A percentile compares a stretch with the other conserved stretches of the same genome.
These are phyloP conservation scores for Neosalanx taihuensis DNA, from an alignment of 2,797 vertebrate genomes.

Conservation along the genomic window DNA sequence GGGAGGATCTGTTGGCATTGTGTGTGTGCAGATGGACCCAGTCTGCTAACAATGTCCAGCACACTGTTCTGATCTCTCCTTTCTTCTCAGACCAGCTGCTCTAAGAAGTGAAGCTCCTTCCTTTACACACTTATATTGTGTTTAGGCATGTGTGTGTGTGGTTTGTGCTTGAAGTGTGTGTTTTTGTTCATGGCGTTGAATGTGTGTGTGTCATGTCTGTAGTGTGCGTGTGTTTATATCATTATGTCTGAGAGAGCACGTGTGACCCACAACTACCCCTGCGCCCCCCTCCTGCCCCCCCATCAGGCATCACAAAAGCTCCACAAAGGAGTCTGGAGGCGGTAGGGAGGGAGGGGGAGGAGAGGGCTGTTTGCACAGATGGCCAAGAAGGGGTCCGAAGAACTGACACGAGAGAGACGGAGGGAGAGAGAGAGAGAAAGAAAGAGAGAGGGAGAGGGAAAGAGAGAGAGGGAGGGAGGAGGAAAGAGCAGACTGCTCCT, in stretches of 20 bases:
- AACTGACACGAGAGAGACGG: conserved; percentile 43
- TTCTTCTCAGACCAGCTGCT: conserved; percentile 53
- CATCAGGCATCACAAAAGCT: conserved; percentile 28
- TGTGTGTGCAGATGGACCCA: conserved; percentile 48
- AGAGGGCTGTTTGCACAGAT: conserved; percentile 66
- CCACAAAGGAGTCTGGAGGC: conserved; percentile 37
- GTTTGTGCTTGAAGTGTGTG: neutral
- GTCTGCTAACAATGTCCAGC: conserved; percentile 51
- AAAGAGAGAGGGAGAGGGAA: too few relatives aligned
- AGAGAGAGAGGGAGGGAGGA: neutral
- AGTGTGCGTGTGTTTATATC: neutral
- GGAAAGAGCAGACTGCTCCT: conserved; percentile 24
- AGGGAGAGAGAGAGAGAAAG: too few relatives aligned
- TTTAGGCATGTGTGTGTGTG: conserved; percentile 21
- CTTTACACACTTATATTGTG: conserved; percentile 36
- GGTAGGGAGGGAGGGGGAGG: conserved; percentile 42
- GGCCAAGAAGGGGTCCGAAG: conserved; percentile 54
- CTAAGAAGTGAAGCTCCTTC: conserved; percentile 46
- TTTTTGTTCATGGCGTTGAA: neutral
- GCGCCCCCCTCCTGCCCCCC: conserved; percentile 3
- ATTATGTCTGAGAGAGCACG: conserved; percentile 37
- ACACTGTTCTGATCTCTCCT: conserved; percentile 50
- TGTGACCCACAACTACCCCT: conserved; percentile 6
- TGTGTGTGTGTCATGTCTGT: neutral
- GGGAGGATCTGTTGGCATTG: conserved; percentile 50